Percentiles rank a stretch among this genome's conserved stretches.
Conservation (phyloP, 2,888 invertebrate species). For the Epinotia bilunana region DNA sequence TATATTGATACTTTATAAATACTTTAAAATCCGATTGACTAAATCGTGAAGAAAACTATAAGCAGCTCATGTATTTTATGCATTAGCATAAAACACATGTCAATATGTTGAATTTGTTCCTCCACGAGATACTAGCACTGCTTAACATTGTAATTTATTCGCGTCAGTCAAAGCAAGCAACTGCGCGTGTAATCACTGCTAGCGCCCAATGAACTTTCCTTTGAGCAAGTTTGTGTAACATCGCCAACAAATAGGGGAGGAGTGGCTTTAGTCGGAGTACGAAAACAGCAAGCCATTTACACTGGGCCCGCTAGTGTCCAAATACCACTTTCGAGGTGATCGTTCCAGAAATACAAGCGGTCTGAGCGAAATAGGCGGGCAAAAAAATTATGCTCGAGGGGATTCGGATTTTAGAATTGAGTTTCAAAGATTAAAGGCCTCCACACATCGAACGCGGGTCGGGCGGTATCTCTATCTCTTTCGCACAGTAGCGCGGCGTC, state of each 20-base stretch:
- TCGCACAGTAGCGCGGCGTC: too few species aligned
- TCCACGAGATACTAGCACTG: constrained; percentile 31
- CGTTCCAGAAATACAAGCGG: not conserved
- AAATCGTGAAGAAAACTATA: constrained; percentile 4
- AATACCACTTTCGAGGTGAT: constrained; percentile 5
- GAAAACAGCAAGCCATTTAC: constrained; percentile 19
- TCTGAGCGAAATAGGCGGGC: not conserved
- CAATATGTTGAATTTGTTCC: constrained; percentile 28
- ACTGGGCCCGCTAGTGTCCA: constrained; percentile 1
- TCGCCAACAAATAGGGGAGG: constrained; percentile 23
- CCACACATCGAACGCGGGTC: too few species aligned
- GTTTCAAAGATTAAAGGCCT: too few species aligned
- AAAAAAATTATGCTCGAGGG: not conserved
- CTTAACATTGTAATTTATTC: constrained; percentile 43
- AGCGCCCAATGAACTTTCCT: constrained; percentile 41
- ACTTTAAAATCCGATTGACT: not conserved
- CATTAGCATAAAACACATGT: constrained; percentile 40
- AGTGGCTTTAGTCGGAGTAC: constrained; percentile 16
- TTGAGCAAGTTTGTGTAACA: constrained; percentile 36
- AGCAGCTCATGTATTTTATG: not conserved
- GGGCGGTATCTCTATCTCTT: too few species aligned
- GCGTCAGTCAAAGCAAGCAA: constrained; percentile 35
- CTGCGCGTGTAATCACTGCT: constrained; percentile 37
- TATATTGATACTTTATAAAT: too few species aligned
- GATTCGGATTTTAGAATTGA: not conserved